Evolutionary conservation across 2,113 vertebrate genomes (phyloP).

Genomic region (Pungitius pungitius): DNA sequence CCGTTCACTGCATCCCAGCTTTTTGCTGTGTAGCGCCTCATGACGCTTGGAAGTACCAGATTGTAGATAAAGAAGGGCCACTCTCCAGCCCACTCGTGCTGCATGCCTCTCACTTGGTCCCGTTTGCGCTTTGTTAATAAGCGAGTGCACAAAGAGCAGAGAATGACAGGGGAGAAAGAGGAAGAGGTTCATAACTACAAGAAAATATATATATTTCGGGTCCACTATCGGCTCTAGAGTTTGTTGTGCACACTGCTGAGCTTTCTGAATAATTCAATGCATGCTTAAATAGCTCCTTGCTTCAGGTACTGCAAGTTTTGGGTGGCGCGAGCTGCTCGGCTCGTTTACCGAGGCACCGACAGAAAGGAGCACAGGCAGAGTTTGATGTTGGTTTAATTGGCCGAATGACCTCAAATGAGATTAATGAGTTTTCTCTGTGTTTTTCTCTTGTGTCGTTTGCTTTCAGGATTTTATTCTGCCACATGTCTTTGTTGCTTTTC

Average conservation of each 20-base stretch:
- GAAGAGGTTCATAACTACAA: background rate
- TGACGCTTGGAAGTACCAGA: constrained; percentile 33
- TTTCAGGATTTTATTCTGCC: background rate
- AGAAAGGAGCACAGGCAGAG: constrained; percentile 8
- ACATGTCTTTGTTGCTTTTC: background rate
- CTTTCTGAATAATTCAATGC: constrained; percentile 69
- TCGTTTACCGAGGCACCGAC: constrained; percentile 43
- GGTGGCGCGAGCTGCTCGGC: constrained; percentile 31
- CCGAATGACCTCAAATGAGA: constrained; percentile 49
- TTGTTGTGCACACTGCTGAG: constrained; percentile 61
- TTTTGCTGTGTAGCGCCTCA: constrained; percentile 40
- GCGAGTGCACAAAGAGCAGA: background rate
- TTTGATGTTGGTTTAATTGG: constrained; percentile 29
- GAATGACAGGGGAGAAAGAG: background rate
- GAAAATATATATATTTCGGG: constrained; percentile 52
- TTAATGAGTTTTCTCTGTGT: constrained; percentile 13
- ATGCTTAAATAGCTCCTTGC: constrained; percentile 61
- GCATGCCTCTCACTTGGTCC: constrained; percentile 29
- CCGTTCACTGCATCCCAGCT: constrained; percentile 42
- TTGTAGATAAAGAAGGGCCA: constrained; percentile 36
- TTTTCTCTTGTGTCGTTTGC: background rate
- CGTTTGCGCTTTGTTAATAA: constrained; percentile 12
- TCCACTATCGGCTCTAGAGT: constrained; percentile 45
- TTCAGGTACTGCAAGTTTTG: constrained; percentile 54
- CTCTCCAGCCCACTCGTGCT: constrained; percentile 13